Percentiles rank a stretch among this genome's conserved stretches.
phyloP scores from a whole-genome alignment of 2,888 invertebrate species.

The Ormia ochracea region DNA sequence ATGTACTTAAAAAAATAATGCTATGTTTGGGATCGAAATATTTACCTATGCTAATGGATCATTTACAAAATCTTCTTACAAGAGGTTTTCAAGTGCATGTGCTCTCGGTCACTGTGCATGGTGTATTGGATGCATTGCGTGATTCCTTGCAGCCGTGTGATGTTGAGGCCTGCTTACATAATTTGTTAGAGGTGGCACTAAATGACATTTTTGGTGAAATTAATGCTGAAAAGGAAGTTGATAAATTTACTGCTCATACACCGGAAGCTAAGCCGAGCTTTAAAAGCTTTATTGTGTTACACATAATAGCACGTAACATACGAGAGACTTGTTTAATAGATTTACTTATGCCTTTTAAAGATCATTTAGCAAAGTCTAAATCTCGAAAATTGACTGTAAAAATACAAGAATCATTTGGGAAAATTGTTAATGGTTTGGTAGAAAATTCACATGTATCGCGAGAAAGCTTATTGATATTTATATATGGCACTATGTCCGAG shows the following conservation, averaged over 20 bases:
- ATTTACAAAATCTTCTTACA: slow-evolving; percentile 87
- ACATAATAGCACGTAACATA: slow-evolving; percentile 87
- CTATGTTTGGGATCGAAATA: slow-evolving; percentile 88
- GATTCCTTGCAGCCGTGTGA: slow-evolving; percentile 84
- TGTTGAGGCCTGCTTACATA: slow-evolving; percentile 86
- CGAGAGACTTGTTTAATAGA: slow-evolving; percentile 86
- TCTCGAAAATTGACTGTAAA: slow-evolving; percentile 88
- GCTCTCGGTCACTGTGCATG: slow-evolving; percentile 90
- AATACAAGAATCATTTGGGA: slow-evolving; percentile 87
- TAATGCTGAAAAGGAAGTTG: slow-evolving; percentile 94
- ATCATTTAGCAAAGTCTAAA: slow-evolving; percentile 85
- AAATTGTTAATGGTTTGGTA: slow-evolving; percentile 88
- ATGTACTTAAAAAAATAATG: slow-evolving; percentile 95
- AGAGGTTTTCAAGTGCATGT: slow-evolving; percentile 97
- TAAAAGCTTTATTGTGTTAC: slow-evolving; percentile 91
- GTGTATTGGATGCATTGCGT: slow-evolving; percentile 86
- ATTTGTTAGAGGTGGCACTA: slow-evolving; percentile 88
- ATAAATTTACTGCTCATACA: slow-evolving; percentile 87
- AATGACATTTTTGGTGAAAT: slow-evolving; percentile 92
- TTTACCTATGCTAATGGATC: slow-evolving; percentile 85
- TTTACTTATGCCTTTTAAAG: slow-evolving; percentile 88
- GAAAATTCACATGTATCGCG: slow-evolving; percentile 86
- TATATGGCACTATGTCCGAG: slow-evolving; percentile 88
- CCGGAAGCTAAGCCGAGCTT: slow-evolving; percentile 88
- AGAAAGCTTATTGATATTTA: slow-evolving; percentile 86